Evolutionary conservation across 2,797 vertebrate species (phyloP), one percentile per base, ranked within the genome.

Genomic region (Sternarchorhynchus goeldii): DNA sequence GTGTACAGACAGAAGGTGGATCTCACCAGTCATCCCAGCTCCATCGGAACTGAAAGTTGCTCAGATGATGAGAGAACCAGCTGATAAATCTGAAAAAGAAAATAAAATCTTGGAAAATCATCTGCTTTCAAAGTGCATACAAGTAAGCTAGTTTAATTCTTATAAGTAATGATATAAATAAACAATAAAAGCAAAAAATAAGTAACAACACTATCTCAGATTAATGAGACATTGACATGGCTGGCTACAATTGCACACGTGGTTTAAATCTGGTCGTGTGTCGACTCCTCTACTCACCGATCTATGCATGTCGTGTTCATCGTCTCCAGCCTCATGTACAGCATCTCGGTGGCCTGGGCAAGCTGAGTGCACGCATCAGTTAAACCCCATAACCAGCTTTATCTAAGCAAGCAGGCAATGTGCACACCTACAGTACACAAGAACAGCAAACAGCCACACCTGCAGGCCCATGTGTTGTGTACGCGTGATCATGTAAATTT

Each of bases 1-100:
- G 60, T 21, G 41, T 64, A 12, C 12, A 41, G 14, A 58, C 21
- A 50, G 31, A 21, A 75, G 45, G 17, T 29, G 5, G 5, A 57
- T 57, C 83, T 94, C 91, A 99, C 98, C 98, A 99, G 85, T 99
- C 97, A 78, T 99, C 97, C 98, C 98, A 99, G 89, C 97, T 99
- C 97, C 98, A 99, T 50, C 96, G 93, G 83, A 99, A 99, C 80
- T 98, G 96, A 82, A 99, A 99, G 90, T 99, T 99, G 91, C 96
- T 99, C 89, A 99, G 86, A 88, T 99, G 98, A 88, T 99, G 98
- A 59, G 98, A 94, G 92, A 99, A 99, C 98, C 97, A 99, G 91
- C 96, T 99, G 88, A 98, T 94, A 41, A 94, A 89, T 84, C 93
- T 94, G 84, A 14, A 84, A 82, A 53, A 31, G 2, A 14, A 4